A percentile compares a stretch with the other conserved stretches of the same genome.
Conservation (phyloP, 1,140 invertebrate genomes). For the Alviniconcha marisindica region DNA sequence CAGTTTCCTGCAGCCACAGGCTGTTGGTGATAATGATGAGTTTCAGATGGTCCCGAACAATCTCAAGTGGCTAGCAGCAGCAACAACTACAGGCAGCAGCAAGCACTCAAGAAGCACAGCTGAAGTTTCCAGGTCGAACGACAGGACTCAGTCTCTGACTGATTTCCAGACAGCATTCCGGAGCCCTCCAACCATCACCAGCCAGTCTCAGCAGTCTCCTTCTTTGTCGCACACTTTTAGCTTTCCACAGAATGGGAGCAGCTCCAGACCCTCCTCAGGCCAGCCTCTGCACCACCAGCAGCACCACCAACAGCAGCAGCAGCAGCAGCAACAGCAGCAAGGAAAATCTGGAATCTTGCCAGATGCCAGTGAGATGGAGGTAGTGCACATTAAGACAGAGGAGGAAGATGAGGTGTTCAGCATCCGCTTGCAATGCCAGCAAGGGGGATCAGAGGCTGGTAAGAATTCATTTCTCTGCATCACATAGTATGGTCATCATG, state of each 20-base stretch:
- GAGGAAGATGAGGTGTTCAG: slow-evolving; percentile 37
- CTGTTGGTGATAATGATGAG: neutral
- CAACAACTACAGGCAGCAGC: too few relatives aligned
- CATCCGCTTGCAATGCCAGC: slow-evolving; percentile 26
- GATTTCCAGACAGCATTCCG: slow-evolving; percentile 34
- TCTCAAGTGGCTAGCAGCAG: neutral
- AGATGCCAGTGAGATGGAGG: slow-evolving; percentile 35
- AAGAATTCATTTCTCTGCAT: neutral
- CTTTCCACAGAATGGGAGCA: slow-evolving; percentile 18
- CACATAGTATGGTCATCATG: too few relatives aligned
- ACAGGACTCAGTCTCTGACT: slow-evolving; percentile 14
- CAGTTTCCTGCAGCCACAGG: neutral
- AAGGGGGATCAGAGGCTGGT: slow-evolving; percentile 22
- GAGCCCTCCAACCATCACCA: neutral
- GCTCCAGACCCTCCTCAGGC: neutral
- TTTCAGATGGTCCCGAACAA: neutral
- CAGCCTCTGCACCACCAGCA: neutral
- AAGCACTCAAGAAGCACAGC: too few relatives aligned
- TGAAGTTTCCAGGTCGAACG: neutral
- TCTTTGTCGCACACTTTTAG: neutral
- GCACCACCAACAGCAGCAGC: slow-evolving; percentile 26
- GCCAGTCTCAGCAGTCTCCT: slow-evolving; percentile 17
- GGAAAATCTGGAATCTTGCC: slow-evolving; percentile 19
- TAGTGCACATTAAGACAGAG: slow-evolving; percentile 31
- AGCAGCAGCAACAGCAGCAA: slow-evolving; percentile 38